Percentiles rank a stretch among this genome's conserved stretches.
Evolutionary conservation across 35 echinoderm and acorn worm species (phyloP).

Genomic region (Nesometra sesokonis): DNA sequence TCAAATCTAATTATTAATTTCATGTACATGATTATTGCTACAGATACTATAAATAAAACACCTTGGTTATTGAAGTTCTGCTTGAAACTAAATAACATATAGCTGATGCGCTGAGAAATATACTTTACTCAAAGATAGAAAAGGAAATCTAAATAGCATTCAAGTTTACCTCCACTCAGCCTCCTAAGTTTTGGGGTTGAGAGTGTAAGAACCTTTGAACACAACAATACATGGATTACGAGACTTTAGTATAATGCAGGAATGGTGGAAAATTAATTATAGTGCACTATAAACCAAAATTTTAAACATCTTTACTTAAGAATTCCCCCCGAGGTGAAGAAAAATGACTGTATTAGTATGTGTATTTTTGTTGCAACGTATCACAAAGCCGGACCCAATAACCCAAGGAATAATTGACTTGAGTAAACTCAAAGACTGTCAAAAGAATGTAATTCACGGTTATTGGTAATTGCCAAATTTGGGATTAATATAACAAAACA

Average conservation of each 20-base stretch:
- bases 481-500: neutral
- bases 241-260: neutral
- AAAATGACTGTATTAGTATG: neutral
- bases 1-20: neutral
- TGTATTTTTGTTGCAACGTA: neutral
- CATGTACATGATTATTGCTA: no score
- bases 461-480: neutral
- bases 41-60: no score
- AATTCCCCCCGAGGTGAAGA: neutral
- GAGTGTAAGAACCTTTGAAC: neutral
- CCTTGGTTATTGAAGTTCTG: no score
- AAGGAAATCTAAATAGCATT: no score
- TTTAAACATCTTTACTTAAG: neutral
- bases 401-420: neutral
- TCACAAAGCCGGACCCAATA: neutral
- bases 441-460: neutral
- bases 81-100: no score
- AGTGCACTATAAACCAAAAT: neutral
- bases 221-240: neutral
- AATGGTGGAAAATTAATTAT: neutral
- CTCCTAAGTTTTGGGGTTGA: no score
- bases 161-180: no score
- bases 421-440: neutral
- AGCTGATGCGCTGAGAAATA: no score
- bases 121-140: no score